Evolutionary conservation across 2,797 vertebrate genomes (phyloP), one percentile per base, ranked within the genome.

Genomic region (Acipenser transmontanus): DNA sequence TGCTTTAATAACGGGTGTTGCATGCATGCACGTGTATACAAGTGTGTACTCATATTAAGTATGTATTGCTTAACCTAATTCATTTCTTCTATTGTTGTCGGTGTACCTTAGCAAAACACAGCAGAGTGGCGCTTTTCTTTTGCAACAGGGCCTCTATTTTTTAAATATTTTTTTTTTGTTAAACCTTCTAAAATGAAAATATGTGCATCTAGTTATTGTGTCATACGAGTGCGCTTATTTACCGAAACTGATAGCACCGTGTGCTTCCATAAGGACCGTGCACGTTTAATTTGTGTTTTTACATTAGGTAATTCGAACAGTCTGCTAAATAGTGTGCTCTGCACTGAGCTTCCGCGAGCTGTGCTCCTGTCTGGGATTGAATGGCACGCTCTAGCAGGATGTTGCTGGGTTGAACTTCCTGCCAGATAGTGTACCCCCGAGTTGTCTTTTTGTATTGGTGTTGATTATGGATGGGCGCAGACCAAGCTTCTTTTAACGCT

Each of bases 371-470:
- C 7, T 17, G 63, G 7, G 50, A 17, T 6, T 34, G 5, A 6
- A 13, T 49, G 48, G 72, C 67, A 69, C 72, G 70, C 73, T 8
- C 7, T 47, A 13, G n/a, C 47, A 8, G 52, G 50, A 17, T 51
- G 64, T 71, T 62, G 69, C 63, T 48, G 61, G 7, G 49, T 57
- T 50, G 47, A 10, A 75, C 75, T 78, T 85, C 79, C 78, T 85
- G 81, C 73, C 69, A 84, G 70, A 82, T 73, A 76, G 51, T 79
- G 74, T 34, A 34, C 34, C 34, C 34, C 4, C 1, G 34, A 34
- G 34, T 34, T 34, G 34, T 34, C 17, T 17, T 17, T 17, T 17
- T 17, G 1, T 17, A 17, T 17, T 17, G 34, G 34, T 34, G 34
- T 34, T 34, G 34, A 34, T 34, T 34, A 34, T 34, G 4, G 34